These are phyloP conservation scores for Scaptomyza graminum DNA, from an alignment of 1,140 invertebrate species.

Conservation along the genomic window DNA sequence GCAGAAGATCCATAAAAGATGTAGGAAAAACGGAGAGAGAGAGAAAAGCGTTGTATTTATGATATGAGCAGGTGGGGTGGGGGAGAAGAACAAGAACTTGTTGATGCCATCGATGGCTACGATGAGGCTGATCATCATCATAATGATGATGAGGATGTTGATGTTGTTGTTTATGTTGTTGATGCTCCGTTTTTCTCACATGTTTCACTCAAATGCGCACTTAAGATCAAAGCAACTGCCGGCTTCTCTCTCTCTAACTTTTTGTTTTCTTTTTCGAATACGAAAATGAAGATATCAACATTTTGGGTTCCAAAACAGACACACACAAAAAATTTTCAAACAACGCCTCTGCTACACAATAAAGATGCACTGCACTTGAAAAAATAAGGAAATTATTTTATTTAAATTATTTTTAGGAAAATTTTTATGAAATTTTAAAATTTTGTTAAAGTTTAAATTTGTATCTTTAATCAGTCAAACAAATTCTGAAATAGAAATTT, in stretches of 20 bases:
- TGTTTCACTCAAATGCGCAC: conserved; percentile 65
- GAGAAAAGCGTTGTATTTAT: conserved; percentile 66
- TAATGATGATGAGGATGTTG: conserved; percentile 18
- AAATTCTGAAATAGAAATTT: too few species aligned
- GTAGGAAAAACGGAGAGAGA: conserved; percentile 3
- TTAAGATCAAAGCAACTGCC: conserved; percentile 71
- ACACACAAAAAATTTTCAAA: conserved; percentile 59
- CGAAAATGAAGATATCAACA: conserved; percentile 68
- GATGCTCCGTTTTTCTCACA: conserved; percentile 78
- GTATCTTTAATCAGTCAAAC: too few species aligned
- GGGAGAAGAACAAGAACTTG: conserved; percentile 45
- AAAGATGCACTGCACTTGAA: conserved; percentile 11
- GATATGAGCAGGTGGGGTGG: conserved; percentile 37
- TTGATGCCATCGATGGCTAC: conserved; percentile 38
- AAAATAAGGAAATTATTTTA: too few species aligned
- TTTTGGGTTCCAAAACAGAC: not conserved
- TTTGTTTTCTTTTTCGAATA: conserved; percentile 31
- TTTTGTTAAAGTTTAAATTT: too few species aligned
- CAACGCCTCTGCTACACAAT: conserved; percentile 49
- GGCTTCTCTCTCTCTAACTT: conserved; percentile 22
- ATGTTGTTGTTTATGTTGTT: conserved; percentile 30
- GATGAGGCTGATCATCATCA: conserved; percentile 3
- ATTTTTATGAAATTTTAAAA: too few species aligned
- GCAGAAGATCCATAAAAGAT: conserved; percentile 1
- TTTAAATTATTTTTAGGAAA: too few species aligned